phyloP scores from a whole-genome alignment of 2,113 vertebrate genomes.

The Leptobrachium leishanense region DNA sequence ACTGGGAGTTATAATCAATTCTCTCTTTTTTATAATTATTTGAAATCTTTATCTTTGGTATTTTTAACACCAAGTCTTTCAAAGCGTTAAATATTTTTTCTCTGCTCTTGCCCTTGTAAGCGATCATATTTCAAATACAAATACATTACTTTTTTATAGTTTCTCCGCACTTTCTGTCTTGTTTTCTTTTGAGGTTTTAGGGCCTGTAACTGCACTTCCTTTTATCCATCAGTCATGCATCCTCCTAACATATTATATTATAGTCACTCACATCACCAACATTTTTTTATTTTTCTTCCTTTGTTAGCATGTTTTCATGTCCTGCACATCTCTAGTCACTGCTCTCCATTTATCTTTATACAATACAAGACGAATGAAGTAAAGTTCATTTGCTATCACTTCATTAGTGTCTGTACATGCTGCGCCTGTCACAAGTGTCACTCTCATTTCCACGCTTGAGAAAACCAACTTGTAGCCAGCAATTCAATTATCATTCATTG shows the following conservation, averaged over 20 bases:
- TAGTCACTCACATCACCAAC: neutral
- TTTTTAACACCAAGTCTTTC: too few species aligned
- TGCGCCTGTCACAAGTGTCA: conserved; percentile 39
- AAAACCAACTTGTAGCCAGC: conserved; percentile 32
- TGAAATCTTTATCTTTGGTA: too few species aligned
- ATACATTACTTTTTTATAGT: neutral
- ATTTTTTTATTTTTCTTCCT: conserved; percentile 11
- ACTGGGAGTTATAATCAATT: too few species aligned
- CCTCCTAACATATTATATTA: neutral
- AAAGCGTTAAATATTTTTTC: too few species aligned
- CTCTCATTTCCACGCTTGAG: conserved; percentile 44
- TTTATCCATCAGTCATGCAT: neutral
- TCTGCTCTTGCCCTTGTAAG: too few species aligned
- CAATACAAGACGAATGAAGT: conserved; percentile 26
- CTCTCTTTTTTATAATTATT: too few species aligned
- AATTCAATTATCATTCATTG: conserved; percentile 41
- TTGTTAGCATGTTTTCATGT: neutral
- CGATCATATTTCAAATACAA: too few species aligned
- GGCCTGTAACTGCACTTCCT: neutral
- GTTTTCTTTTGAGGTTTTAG: neutral
- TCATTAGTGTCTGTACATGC: conserved; percentile 38
- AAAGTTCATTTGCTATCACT: conserved; percentile 41
- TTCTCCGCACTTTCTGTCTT: neutral
- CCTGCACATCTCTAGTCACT: neutral
- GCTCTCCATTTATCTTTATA: conserved; percentile 29